These are phyloP conservation scores for Ictalurus furcatus DNA, from an alignment of 2,113 vertebrate species.

Conservation along the genomic window DNA sequence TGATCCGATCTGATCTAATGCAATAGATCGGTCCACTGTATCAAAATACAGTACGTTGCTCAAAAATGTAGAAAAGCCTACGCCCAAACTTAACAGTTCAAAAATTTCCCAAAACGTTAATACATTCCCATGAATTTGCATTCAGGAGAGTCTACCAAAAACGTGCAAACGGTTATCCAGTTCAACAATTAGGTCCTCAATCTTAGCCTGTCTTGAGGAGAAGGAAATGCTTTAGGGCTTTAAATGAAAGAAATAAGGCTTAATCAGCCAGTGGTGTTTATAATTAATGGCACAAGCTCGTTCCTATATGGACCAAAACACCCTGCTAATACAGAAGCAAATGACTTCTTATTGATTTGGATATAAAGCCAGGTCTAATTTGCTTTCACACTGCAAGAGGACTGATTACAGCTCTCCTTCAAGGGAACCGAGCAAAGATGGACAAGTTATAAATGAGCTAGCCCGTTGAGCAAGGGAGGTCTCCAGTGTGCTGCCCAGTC, in stretches of 20 bases:
- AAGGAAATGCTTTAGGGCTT: not conserved
- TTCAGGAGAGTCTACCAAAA: not conserved
- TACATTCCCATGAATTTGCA: not conserved
- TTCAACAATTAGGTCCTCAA: not conserved
- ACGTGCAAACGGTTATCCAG: no score
- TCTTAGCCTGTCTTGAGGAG: not conserved
- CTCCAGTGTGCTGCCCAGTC: not conserved
- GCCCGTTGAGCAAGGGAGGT: not conserved
- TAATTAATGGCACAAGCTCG: slow-evolving; percentile 5
- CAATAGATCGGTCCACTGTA: not conserved
- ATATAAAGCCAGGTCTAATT: slow-evolving; percentile 22
- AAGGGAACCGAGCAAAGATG: no score
- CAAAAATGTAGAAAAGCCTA: not conserved
- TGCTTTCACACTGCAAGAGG: not conserved
- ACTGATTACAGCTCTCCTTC: not conserved
- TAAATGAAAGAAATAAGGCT: not conserved
- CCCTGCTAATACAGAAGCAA: not conserved
- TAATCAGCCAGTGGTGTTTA: slow-evolving; percentile 21
- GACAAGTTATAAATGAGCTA: not conserved
- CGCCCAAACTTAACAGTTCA: not conserved
- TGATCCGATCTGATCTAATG: not conserved
- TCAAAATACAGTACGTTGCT: not conserved
- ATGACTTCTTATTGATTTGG: slow-evolving; percentile 27
- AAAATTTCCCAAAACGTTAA: not conserved
- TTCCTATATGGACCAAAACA: not conserved